Conservation (phyloP, 2,888 invertebrate genomes). For the Drosophila melanosoma region DNA sequence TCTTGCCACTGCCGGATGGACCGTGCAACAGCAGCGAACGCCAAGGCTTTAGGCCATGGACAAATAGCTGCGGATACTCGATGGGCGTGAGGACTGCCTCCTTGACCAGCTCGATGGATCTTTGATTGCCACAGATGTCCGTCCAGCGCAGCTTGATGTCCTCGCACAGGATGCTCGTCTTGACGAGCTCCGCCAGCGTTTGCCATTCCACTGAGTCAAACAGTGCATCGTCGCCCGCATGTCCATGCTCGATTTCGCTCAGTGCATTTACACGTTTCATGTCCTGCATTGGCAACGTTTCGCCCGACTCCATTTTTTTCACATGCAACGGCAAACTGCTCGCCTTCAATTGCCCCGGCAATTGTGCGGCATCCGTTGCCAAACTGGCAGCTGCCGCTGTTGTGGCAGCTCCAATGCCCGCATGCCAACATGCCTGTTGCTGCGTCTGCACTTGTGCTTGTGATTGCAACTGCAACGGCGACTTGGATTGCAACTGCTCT, state of each 20-base stretch:
- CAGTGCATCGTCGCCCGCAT: constrained; percentile 65
- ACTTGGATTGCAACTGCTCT: neutral
- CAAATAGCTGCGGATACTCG: constrained; percentile 90
- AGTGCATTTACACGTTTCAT: constrained; percentile 42
- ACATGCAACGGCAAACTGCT: constrained; percentile 69
- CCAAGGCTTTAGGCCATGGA: constrained; percentile 91
- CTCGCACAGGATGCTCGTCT: constrained; percentile 83
- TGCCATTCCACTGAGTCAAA: constrained; percentile 78
- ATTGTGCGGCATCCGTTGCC: neutral
- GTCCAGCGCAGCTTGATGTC: constrained; percentile 91
- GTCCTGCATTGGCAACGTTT: constrained; percentile 11
- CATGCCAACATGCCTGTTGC: constrained; percentile 11
- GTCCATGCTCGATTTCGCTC: constrained; percentile 74
- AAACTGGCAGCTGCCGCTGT: constrained; percentile 21
- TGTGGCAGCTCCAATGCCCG: constrained; percentile 22
- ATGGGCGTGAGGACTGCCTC: constrained; percentile 94
- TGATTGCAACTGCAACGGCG: constrained; percentile 12
- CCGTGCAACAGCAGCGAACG: constrained; percentile 89
- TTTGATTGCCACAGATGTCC: constrained; percentile 91
- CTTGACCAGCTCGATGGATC: constrained; percentile 91
- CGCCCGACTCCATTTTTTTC: constrained; percentile 66
- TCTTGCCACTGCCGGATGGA: constrained; percentile 91
- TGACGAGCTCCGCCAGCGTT: constrained; percentile 84
- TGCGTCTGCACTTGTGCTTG: constrained; percentile 40
- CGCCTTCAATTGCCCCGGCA: constrained; percentile 39